Base-by-base conservation (phyloP, 2,113 vertebrate species). In the Crocuta crocuta region DNA sequence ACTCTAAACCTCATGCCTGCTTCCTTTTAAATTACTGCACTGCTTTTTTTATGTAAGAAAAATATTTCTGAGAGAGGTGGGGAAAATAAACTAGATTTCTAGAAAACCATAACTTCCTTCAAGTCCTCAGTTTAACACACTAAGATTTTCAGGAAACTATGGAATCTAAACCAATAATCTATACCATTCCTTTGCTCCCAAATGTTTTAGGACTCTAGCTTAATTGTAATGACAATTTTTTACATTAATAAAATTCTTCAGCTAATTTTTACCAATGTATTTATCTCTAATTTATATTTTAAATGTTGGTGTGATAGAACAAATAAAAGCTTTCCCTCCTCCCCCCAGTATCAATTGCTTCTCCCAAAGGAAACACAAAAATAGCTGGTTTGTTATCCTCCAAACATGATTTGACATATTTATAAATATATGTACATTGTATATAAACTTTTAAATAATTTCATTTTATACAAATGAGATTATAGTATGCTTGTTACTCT, bases 381-480 rank as follows among this genome's bases (percentile, higher is more conserved):
- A 63, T 28, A 94, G 10, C 9, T 84, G 31, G 0, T 10, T 0
- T 91, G 48, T 65, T 68, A 66, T 24, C n/a, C 16, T 58, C 16
- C 8, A 71, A 66, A 61, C 10, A 31, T 70, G 89, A 58, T 39
- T 19, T 70, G 68, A 50, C 33, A 53, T 12, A 26, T 70, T 97
- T 70, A 91, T 31, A 93, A 95, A 81, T 13, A 53, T 4, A 35
- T 16, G 17, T 16, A 83, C 2, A 55, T 6, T 28, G 15, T 48
- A 23, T 33, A 61, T 53, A 83, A 71, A 43, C 4, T 63, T 93
- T 84, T 91, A 39, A 95, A 87, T 33, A 73, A 86, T 86, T 71
- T n/a, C 12, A 81, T 70, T 95, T 97, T 93, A 85, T 21, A 82
- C 28, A 83, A 66, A 94, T 74, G 39, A 28, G 73, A 70, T 88